Evolutionary conservation across 1,140 invertebrate species (phyloP), one percentile per base, ranked within the genome.

Genomic region (Brachystomella parvula): DNA sequence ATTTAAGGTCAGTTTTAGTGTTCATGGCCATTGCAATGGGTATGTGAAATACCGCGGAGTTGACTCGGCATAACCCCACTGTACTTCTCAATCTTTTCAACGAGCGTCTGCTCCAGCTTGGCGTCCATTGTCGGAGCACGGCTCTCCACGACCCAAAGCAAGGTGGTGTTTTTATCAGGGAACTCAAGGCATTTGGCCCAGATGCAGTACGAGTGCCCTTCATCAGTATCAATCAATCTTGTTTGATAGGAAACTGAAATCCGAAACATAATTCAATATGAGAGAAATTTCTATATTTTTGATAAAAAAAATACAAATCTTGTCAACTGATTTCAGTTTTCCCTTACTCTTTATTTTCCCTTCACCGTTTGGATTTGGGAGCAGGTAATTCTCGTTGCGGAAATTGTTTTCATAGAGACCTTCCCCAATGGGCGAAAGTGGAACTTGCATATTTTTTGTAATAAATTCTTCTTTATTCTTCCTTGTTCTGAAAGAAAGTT

Each of bases 81-180:
- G 9, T 31, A 31, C 30, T 26, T 60, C 9, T 60, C 58, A 31
- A 60, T 32, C 24, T 35, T 60, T 35, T 60, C 58, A 6, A 60
- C 58, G 6, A 30, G 9, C 58, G 19, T 30, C 26, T 60, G 58
- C 58, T 60, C 58, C 17, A 9, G 15, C 6, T 9, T 6, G 6
- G 58, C 12, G 26, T 60, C 58, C 29, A 60, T 35, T 6, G 6
- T 6, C 9, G 12, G 58, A 24, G 15, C 15, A 9, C 58, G 6
- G 26, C 58, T 32, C 19, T 32, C 26, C 9, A 60, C 58, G 3
- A 19, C 12, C 58, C 58, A 60, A 35, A 32, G 3, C 3, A 60
- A 9, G 30, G 58, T 60, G 3, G 29, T 12, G 30, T 60, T 60
- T 15, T 3, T 26, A 3, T 29, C 58, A 6, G 15, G 15, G 12